Percentiles rank a stretch among this genome's conserved stretches.
These are phyloP conservation scores for Pycnomerus fuliginosus DNA, from an alignment of 2,888 invertebrate species.

Conservation along the genomic window DNA sequence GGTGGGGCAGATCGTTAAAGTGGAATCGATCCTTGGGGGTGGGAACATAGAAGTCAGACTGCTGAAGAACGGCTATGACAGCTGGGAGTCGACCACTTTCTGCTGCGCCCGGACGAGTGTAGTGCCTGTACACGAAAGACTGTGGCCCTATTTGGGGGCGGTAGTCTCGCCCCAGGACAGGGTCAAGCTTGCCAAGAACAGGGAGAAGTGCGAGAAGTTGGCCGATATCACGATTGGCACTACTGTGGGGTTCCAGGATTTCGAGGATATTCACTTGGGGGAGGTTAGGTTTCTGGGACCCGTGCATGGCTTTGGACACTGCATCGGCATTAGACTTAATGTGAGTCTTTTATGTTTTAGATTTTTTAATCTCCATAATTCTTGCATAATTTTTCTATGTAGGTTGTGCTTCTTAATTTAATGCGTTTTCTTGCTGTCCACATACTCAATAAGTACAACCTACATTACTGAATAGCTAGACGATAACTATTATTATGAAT, in stretches of 20 bases:
- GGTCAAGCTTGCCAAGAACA: slow-evolving; percentile 54
- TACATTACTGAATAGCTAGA: too few species aligned
- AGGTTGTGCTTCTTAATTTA: too few species aligned
- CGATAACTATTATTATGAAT: too few species aligned
- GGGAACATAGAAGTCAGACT: slow-evolving; percentile 41
- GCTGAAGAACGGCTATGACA: slow-evolving; percentile 42
- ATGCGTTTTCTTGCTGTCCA: too few species aligned
- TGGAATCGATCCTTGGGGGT: slow-evolving; percentile 37
- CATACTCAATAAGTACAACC: too few species aligned
- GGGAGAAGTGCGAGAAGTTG: slow-evolving; percentile 53
- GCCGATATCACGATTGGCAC: slow-evolving; percentile 46
- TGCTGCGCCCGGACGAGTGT: slow-evolving; percentile 39
- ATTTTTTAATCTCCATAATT: too few species aligned
- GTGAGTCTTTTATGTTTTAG: slow-evolving; percentile 51
- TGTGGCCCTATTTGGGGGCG: slow-evolving; percentile 58
- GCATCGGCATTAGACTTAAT: slow-evolving; percentile 60
- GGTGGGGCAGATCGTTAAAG: slow-evolving; percentile 47
- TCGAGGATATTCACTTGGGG: slow-evolving; percentile 44
- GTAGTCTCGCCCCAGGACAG: slow-evolving; percentile 56
- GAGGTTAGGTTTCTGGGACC: slow-evolving; percentile 58
- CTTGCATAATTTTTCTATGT: too few species aligned
- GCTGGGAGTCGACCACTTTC: slow-evolving; percentile 48
- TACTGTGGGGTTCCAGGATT: slow-evolving; percentile 50
- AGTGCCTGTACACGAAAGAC: slow-evolving; percentile 42
- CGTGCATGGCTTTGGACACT: slow-evolving; percentile 58